Conservation (phyloP, 2,113 vertebrate species). For the Crotalus tigris region DNA sequence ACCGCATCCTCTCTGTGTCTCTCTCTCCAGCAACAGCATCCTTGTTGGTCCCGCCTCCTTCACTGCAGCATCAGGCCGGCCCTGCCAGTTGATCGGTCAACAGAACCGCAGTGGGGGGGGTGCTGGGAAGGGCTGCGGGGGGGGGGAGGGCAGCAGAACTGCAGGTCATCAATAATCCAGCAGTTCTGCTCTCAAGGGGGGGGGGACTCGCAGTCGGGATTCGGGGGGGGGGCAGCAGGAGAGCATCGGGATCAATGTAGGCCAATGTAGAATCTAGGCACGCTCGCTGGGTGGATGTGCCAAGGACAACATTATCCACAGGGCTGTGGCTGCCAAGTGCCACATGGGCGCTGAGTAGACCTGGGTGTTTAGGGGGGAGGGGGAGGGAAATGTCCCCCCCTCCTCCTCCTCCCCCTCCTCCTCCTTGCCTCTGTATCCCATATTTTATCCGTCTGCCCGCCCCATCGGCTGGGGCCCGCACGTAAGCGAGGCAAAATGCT, state of each 20-base stretch:
- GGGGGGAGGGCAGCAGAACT: neutral
- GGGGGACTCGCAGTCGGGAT: neutral
- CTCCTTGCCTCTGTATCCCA: neutral
- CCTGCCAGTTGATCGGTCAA: neutral
- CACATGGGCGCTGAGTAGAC: too few relatives aligned
- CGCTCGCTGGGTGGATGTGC: neutral
- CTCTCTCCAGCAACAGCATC: conserved; percentile 36
- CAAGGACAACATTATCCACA: neutral
- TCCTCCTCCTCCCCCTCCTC: accelerated
- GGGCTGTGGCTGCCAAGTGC: neutral
- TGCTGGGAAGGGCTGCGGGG: neutral
- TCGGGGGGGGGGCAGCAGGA: neutral
- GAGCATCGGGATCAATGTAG: too few relatives aligned
- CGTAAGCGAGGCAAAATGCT: neutral
- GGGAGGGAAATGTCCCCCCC: neutral
- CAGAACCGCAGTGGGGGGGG: conserved; percentile 21
- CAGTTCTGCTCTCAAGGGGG: neutral
- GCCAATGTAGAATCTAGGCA: neutral
- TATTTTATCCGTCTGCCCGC: neutral
- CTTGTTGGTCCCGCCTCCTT: conserved; percentile 28
- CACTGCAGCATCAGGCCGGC: conserved; percentile 37
- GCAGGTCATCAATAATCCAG: conserved; percentile 26
- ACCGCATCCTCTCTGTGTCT: conserved; percentile 51
- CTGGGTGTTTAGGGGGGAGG: neutral
- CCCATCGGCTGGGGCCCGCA: neutral